Conservation (phyloP, 2,113 vertebrate genomes). For the Spermophilus dauricus region DNA sequence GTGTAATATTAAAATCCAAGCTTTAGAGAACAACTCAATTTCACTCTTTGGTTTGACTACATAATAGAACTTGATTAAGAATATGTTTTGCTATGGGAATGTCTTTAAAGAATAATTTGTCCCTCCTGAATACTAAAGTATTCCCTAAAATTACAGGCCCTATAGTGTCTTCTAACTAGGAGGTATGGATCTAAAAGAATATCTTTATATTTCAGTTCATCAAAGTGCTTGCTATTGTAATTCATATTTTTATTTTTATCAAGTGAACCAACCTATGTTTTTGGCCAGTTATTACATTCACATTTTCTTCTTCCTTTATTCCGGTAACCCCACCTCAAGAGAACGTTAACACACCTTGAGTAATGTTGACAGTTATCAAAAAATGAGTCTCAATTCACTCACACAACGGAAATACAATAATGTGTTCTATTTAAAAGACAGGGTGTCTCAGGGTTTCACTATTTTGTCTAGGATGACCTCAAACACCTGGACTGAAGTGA, state of each 20-base stretch:
- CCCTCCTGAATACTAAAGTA: neutral
- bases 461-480: neutral
- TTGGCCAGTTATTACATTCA: neutral
- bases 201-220: constrained; percentile 7
- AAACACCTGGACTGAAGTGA: neutral
- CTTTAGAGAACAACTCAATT: neutral
- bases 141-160: neutral
- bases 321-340: neutral
- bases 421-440: neutral
- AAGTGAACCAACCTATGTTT: neutral
- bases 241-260: neutral
- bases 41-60: neutral
- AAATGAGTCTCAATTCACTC: constrained; percentile 7
- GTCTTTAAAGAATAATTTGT: constrained; percentile 14
- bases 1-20: neutral
- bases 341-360: neutral
- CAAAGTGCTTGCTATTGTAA: neutral
- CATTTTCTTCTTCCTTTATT: neutral
- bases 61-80: neutral
- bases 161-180: neutral
- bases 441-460: neutral
- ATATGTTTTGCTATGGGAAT: neutral
- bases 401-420: neutral
- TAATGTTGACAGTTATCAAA: constrained; percentile 4
- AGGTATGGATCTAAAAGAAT: neutral